Evolutionary conservation across 2,113 vertebrate genomes (phyloP).

Genomic region (Gadus chalcogrammus): DNA sequence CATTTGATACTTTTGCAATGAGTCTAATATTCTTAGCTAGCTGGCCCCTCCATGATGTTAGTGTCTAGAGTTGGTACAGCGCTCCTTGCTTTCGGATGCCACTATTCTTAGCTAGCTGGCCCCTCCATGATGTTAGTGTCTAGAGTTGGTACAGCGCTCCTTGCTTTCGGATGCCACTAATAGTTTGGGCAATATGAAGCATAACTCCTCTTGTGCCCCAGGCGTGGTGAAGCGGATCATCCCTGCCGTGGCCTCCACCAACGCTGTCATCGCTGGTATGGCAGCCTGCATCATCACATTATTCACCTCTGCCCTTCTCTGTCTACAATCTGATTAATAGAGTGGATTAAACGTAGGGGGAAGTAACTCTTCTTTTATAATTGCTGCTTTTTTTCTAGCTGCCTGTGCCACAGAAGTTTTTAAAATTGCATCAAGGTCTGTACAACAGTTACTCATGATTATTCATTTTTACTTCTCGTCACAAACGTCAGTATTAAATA

Average conservation of each 20-base stretch:
- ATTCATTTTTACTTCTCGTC: background rate
- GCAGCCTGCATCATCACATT: background rate
- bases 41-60: too few relatives aligned
- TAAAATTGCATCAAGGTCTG: constrained; percentile 95
- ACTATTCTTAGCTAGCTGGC: too few relatives aligned
- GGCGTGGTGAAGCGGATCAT: constrained; percentile 96
- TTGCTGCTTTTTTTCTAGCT: constrained; percentile 68
- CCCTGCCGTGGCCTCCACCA: constrained; percentile 96
- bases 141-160: too few relatives aligned
- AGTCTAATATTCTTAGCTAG: too few relatives aligned
- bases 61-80: too few relatives aligned
- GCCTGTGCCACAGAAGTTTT: constrained; percentile 93
- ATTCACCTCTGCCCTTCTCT: too few relatives aligned
- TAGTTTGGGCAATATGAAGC: too few relatives aligned
- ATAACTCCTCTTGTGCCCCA: constrained; percentile 46
- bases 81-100: background rate
- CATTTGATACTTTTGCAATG: too few relatives aligned
- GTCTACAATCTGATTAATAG: too few relatives aligned
- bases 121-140: too few relatives aligned
- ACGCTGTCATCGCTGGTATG: constrained; percentile 94
- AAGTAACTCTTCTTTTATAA: background rate
- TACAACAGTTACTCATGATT: background rate
- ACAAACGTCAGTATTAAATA: background rate
- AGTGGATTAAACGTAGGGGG: too few relatives aligned
- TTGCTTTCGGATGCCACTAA: background rate